Evolutionary conservation across 2,888 invertebrate species (phyloP).

Genomic region (Tetranychus piercei): DNA sequence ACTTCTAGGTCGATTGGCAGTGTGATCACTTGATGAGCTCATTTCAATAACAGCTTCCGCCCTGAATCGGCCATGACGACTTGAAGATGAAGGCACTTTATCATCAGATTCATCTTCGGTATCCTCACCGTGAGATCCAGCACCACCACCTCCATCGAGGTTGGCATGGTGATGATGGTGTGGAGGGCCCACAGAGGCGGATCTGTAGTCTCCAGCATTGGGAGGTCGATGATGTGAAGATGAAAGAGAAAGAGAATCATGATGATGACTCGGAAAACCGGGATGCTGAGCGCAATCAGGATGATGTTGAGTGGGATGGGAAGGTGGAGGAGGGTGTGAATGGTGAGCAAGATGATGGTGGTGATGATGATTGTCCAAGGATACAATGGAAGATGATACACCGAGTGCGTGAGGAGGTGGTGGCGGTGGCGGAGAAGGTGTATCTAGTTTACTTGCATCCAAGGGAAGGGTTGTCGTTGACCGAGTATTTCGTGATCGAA

Average conservation of each 20-base stretch:
- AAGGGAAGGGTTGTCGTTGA: not conserved
- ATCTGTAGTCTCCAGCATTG: slow-evolving; percentile 7
- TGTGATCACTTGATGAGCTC: not conserved
- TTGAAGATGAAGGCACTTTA: slow-evolving; percentile 6
- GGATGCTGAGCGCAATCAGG: slow-evolving; percentile 12
- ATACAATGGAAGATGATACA: slow-evolving; percentile 11
- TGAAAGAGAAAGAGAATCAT: not conserved
- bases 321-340: not conserved
- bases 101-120: slow-evolving; percentile 9
- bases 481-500: not conserved
- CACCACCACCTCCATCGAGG: not conserved
- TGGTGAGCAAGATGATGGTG: slow-evolving; percentile 10
- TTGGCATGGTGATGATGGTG: not conserved
- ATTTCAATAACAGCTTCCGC: slow-evolving; percentile 9
- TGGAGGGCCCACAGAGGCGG: slow-evolving; percentile 9
- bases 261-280: not conserved
- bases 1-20: slow-evolving; percentile 13
- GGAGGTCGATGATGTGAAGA: not conserved
- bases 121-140: not conserved
- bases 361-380: not conserved
- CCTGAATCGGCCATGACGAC: slow-evolving; percentile 2
- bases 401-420: not conserved
- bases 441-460: slow-evolving; percentile 11
- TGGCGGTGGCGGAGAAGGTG: slow-evolving; percentile 6
- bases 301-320: not conserved